phyloP scores from a whole-genome alignment of 2,888 invertebrate genomes.

The Eupithecia exiguata region DNA sequence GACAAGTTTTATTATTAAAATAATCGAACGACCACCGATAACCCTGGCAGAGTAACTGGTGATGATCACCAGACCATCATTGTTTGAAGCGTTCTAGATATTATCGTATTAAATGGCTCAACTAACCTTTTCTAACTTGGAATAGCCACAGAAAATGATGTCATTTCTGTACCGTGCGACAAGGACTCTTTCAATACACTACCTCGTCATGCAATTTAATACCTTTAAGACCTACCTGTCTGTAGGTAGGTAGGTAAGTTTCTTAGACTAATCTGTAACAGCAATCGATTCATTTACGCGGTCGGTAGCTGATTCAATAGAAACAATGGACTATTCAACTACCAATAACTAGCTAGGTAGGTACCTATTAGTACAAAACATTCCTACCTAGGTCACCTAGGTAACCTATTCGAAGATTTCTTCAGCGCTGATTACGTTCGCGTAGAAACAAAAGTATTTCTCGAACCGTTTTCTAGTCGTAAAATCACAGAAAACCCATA shows the following conservation, averaged over 20 bases:
- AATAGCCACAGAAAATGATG: conserved; percentile 22
- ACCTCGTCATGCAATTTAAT: neutral
- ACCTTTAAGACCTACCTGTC: conserved; percentile 6
- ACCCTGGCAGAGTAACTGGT: neutral
- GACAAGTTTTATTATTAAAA: neutral
- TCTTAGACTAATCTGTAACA: neutral
- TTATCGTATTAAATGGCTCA: neutral
- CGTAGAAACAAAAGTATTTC: neutral
- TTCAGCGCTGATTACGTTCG: neutral
- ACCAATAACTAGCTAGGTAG: neutral
- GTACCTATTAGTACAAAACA: neutral
- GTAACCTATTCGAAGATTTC: neutral
- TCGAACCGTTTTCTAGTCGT: conserved; percentile 4
- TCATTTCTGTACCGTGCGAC: conserved; percentile 22
- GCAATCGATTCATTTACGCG: neutral
- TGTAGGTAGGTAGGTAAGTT: neutral
- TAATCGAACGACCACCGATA: neutral
- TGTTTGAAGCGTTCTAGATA: conserved; percentile 2
- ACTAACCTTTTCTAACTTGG: neutral
- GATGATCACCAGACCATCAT: conserved; percentile 12
- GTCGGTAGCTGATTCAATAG: neutral
- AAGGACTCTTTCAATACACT: conserved; percentile 29
- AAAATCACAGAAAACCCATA: neutral
- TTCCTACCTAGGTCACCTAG: neutral
- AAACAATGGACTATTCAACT: conserved; percentile 1